A percentile compares a stretch with the other conserved stretches of the same genome.
Conservation (phyloP, 2,797 vertebrate species). For the Antrozous pallidus region DNA sequence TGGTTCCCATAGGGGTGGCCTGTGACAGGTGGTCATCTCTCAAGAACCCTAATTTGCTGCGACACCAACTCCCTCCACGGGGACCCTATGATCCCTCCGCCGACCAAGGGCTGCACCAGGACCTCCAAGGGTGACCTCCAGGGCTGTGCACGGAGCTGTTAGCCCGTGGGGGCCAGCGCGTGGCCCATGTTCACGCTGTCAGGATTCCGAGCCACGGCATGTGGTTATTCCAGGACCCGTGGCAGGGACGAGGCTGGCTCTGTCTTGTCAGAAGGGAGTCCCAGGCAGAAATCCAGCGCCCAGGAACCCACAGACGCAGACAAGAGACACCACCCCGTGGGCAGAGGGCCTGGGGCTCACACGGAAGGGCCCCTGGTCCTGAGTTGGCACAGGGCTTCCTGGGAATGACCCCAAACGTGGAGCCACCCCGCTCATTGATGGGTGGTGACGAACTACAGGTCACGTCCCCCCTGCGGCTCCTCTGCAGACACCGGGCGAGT, state of each 20-base stretch:
- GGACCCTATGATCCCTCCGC: background rate
- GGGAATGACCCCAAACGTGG: no score
- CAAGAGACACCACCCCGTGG: no score
- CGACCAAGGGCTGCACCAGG: background rate
- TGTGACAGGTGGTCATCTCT: background rate
- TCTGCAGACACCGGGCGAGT: background rate
- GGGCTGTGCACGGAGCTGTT: background rate
- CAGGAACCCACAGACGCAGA: background rate
- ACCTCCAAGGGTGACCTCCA: background rate
- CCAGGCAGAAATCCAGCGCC: background rate
- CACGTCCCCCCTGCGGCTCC: background rate
- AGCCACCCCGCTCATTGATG: no score
- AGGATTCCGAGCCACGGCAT: background rate
- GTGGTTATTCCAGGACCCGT: background rate
- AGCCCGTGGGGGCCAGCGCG: accelerated
- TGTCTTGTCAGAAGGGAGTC: accelerated
- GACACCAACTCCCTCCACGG: background rate
- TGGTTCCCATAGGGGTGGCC: background rate
- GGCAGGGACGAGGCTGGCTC: background rate
- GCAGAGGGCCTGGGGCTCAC: background rate
- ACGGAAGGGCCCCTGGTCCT: background rate
- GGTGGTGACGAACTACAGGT: no score
- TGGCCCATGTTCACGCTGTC: accelerated
- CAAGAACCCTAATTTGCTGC: background rate
- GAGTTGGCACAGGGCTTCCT: background rate